Evolutionary conservation across 2,113 vertebrate genomes (phyloP), one percentile per base, ranked within the genome.

Genomic region (Entosphenus tridentatus): DNA sequence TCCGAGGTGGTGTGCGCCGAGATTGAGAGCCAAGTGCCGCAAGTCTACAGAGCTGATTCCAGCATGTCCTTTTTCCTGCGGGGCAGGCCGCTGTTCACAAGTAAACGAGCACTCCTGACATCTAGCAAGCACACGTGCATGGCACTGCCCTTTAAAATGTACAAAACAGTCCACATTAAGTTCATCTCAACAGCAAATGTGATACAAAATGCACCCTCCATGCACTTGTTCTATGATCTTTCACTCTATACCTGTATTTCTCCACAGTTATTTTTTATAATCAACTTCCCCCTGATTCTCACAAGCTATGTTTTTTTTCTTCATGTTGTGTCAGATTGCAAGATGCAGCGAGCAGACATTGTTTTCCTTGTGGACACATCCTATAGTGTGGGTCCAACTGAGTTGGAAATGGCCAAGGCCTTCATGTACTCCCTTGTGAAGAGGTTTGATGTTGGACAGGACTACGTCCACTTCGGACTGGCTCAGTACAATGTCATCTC

Each of bases 281-380:
- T 65, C n/a, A 9, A 65, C 21, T 9, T 65, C n/a, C 8, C 10
- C 62, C n/a, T 65, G n/a, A 8, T 9, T n/a, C n/a, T 65, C n/a
- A 16, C n/a, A n/a, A n/a, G 21, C 2, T 65, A 9, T 16, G n/a
- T 16, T 65, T n/a, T 65, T 2, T 65, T 8, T 9, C 2, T 65
- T n/a, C n/a, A 65, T 65, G 8, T 65, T 65, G n/a, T n/a, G 9
- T n/a, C 62, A 65, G 62, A n/a, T 9, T 65, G 62, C 21, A 21
- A 10, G 62, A 65, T 65, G n/a, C 62, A 39, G 39, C 39, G 39
- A 39, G 39, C 21, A 16, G 62, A 65, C 10, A 65, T 65, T n/a
- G 62, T 65, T n/a, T 16, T 65, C 62, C 10, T 65, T n/a, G n/a
- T 65, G 62, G 62, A 65, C 62, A 65, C 62, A 16, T 65, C 62